phyloP scores from a whole-genome alignment of 2,888 invertebrate genomes.

The Drosophila mimica region DNA sequence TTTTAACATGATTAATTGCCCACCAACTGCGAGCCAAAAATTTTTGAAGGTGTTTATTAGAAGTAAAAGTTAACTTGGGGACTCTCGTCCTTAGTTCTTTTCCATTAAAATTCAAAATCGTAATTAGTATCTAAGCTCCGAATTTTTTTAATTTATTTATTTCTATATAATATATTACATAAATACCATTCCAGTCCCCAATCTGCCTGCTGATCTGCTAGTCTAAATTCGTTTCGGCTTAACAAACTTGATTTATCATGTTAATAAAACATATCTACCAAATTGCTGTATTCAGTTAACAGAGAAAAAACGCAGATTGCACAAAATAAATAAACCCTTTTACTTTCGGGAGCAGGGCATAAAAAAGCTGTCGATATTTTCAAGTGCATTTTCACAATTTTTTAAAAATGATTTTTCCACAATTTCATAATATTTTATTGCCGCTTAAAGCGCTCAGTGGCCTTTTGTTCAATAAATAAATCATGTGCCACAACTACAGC shows the following conservation, averaged over 20 bases:
- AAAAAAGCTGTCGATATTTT: constrained; percentile 22
- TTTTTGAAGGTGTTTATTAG: background rate
- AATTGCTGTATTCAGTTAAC: background rate
- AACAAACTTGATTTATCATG: too few relatives aligned
- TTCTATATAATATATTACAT: background rate
- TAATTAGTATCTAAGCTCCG: background rate
- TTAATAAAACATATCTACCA: too few relatives aligned
- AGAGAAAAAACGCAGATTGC: background rate
- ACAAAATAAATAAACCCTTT: background rate
- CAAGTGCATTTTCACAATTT: constrained; percentile 62
- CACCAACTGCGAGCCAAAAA: background rate
- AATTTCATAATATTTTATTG: background rate
- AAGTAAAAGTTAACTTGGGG: background rate
- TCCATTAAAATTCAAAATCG: background rate
- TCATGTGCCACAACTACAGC: constrained; percentile 30
- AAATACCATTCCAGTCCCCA: background rate
- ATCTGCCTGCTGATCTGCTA: too few relatives aligned
- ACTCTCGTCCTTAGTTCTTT: background rate
- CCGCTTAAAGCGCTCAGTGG: constrained; percentile 17
- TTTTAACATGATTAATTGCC: background rate
- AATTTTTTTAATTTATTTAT: background rate
- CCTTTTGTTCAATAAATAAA: constrained; percentile 60
- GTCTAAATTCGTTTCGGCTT: too few relatives aligned
- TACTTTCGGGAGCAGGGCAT: background rate
- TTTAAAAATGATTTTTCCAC: constrained; percentile 36